phyloP scores from a whole-genome alignment of 2,888 invertebrate species.

The Phortica okadai region DNA sequence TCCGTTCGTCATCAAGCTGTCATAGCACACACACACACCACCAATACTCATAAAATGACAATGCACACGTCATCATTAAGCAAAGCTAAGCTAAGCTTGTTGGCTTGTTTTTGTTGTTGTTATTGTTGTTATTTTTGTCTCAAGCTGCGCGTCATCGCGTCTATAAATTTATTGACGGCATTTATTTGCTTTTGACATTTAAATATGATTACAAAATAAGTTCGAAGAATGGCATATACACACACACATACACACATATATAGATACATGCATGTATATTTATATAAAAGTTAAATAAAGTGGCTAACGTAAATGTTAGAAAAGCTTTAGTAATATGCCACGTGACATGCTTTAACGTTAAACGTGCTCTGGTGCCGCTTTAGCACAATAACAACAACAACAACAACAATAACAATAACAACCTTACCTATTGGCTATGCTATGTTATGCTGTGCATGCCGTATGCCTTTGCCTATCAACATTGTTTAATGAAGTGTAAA shows the following conservation, averaged over 20 bases:
- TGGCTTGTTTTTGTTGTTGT: constrained; percentile 17
- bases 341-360: neutral
- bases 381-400: no score
- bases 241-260: constrained; percentile 15
- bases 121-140: constrained; percentile 11
- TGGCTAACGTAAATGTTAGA: neutral
- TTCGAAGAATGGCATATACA: neutral
- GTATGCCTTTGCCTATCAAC: constrained; percentile 8
- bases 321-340: neutral
- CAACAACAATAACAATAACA: no score
- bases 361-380: neutral
- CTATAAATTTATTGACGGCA: neutral
- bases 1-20: no score
- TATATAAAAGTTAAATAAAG: neutral
- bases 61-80: no score
- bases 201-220: neutral
- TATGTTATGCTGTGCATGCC: neutral
- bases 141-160: neutral
- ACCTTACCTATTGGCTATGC: constrained; percentile 2
- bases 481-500: neutral
- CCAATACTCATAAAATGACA: no score
- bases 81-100: neutral
- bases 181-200: neutral
- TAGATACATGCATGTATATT: constrained; percentile 2
- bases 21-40: no score